Conservation (phyloP, 2,888 invertebrate genomes). For the Nasonovia ribisnigri region DNA sequence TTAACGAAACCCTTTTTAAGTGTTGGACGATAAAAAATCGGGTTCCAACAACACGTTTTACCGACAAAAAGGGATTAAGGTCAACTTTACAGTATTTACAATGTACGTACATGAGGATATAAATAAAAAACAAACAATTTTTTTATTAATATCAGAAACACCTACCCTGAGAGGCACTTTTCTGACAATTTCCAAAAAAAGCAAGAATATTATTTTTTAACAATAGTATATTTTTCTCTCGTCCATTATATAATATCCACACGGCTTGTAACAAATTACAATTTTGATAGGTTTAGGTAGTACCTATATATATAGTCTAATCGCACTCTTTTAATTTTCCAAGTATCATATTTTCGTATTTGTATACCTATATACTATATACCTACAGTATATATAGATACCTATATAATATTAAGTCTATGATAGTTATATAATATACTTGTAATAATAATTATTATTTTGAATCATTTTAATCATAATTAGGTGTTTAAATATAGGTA, state of each 20-base stretch:
- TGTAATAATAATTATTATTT: neutral
- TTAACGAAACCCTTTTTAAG: slow-evolving; percentile 60
- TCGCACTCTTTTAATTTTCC: neutral
- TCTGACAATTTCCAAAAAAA: neutral
- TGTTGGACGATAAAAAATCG: slow-evolving; percentile 22
- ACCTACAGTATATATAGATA: too few species aligned
- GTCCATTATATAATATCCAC: neutral
- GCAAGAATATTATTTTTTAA: neutral
- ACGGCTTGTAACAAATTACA: neutral
- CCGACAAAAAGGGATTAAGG: slow-evolving; percentile 46
- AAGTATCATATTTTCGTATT: neutral
- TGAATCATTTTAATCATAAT: neutral
- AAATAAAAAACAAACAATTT: neutral
- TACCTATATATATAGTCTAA: neutral
- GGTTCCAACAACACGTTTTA: slow-evolving; percentile 38
- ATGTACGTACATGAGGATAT: neutral
- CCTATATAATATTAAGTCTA: too few species aligned
- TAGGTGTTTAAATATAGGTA: neutral
- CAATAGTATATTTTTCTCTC: neutral
- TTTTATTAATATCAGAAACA: neutral
- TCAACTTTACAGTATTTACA: slow-evolving; percentile 44
- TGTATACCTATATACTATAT: neutral
- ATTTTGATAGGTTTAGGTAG: neutral
- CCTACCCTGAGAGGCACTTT: neutral
- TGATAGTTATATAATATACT: too few species aligned